Evolutionary conservation across 2,888 invertebrate species (phyloP).

Genomic region (Rhingia rostrata): DNA sequence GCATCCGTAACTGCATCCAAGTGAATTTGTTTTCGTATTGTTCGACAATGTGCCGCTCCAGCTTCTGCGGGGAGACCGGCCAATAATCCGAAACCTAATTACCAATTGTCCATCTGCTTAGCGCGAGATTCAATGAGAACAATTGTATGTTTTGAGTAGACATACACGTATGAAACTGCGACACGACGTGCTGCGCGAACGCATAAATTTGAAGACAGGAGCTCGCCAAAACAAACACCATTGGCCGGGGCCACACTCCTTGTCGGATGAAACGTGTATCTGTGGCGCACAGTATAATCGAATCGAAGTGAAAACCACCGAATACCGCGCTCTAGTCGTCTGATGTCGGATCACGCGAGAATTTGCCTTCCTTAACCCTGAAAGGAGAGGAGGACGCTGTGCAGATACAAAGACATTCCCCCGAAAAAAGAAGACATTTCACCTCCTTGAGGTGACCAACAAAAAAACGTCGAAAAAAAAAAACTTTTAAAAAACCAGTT

Average conservation of each 20-base stretch:
- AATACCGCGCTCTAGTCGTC: slow-evolving; percentile 20
- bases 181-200: slow-evolving; percentile 46
- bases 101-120: slow-evolving; percentile 63
- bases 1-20: slow-evolving; percentile 34
- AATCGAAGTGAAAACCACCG: slow-evolving; percentile 45
- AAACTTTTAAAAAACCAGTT: slow-evolving; percentile 56
- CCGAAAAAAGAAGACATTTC: slow-evolving; percentile 33
- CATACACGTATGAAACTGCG: slow-evolving; percentile 37
- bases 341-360: slow-evolving; percentile 44
- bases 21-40: slow-evolving; percentile 57
- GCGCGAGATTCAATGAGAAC: slow-evolving; percentile 37
- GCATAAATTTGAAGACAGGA: slow-evolving; percentile 63
- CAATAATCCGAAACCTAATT: slow-evolving; percentile 67
- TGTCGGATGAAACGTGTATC: slow-evolving; percentile 29
- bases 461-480: slow-evolving; percentile 10
- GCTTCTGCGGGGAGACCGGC: slow-evolving; percentile 21
- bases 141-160: slow-evolving; percentile 40
- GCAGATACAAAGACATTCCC: slow-evolving; percentile 29
- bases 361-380: slow-evolving; percentile 39
- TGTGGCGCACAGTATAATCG: slow-evolving; percentile 46
- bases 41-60: slow-evolving; percentile 27
- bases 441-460: slow-evolving; percentile 55
- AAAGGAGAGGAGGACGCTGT: slow-evolving; percentile 8
- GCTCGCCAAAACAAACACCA: slow-evolving; percentile 57
- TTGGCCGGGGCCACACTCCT: slow-evolving; percentile 30